These are phyloP conservation scores for Phenganax marumi DNA, from an alignment of 92 coral and sea anemone genomes.

Conservation along the genomic window DNA sequence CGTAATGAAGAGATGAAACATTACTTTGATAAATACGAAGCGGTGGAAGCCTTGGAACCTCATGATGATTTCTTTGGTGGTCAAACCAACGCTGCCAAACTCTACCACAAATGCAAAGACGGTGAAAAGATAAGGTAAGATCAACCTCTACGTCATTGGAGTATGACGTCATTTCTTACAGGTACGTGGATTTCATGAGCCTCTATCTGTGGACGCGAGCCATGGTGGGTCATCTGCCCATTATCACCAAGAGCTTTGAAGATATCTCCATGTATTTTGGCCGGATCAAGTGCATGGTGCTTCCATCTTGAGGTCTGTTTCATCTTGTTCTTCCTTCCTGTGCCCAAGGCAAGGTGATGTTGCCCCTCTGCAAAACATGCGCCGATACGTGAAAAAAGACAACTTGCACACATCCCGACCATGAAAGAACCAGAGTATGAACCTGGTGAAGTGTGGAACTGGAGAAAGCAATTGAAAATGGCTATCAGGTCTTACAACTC, in stretches of 20 bases:
- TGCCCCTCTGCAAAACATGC: no score
- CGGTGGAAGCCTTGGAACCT: conserved; percentile 21
- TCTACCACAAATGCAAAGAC: conserved; percentile 12
- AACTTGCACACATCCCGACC: conserved; percentile 16
- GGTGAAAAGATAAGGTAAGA: conserved; percentile 18
- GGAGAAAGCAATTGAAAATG: no score
- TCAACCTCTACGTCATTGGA: neutral
- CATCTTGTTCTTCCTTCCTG: conserved; percentile 27
- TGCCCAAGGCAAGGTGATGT: conserved; percentile 7
- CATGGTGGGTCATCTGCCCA: conserved; percentile 16
- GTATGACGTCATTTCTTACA: conserved; percentile 3
- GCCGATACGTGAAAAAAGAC: conserved; percentile 11
- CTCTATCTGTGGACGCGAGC: conserved; percentile 4
- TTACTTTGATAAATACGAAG: conserved; percentile 22
- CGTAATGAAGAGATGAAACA: neutral
- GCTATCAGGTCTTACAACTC: no score
- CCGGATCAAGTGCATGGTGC: conserved; percentile 24
- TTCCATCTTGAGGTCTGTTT: no score
- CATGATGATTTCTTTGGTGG: conserved; percentile 20
- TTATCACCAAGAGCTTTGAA: conserved; percentile 26
- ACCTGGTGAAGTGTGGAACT: no score
- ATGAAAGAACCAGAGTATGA: neutral
- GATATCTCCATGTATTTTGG: conserved; percentile 15
- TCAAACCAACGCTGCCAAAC: neutral
- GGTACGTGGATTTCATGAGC: no score